Evolutionary conservation across 2,113 vertebrate species (phyloP).

Genomic region (Paramormyrops kingsleyae): DNA sequence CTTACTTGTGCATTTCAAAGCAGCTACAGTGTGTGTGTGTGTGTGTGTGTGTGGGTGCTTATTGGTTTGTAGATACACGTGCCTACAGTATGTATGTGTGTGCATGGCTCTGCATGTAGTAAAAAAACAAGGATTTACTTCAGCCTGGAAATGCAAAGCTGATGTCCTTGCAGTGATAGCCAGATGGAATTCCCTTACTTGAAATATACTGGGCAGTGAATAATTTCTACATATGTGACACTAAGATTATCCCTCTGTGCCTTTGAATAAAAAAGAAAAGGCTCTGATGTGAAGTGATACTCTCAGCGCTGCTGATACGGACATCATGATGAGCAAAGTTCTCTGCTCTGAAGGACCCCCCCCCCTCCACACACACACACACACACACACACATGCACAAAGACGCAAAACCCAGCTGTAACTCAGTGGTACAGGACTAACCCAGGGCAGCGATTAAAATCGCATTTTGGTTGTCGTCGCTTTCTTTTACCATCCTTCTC

Average conservation of each 20-base stretch:
- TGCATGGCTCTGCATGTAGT: background rate
- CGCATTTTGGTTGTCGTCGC: conserved; percentile 35
- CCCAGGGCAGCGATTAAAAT: background rate
- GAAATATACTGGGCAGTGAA: background rate
- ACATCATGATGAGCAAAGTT: background rate
- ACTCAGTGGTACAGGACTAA: background rate
- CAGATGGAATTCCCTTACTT: background rate
- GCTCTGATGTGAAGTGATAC: background rate
- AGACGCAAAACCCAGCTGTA: background rate
- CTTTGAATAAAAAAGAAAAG: background rate
- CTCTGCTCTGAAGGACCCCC: background rate
- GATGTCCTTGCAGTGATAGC: background rate
- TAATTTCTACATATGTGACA: conserved; percentile 1
- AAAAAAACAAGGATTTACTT: background rate
- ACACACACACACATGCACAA: background rate
- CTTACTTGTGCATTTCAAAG: background rate
- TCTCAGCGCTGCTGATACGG: background rate
- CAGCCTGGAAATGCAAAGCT: background rate
- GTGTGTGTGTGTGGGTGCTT: background rate
- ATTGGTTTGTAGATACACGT: background rate
- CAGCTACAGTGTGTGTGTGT: background rate
- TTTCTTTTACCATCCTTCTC: conserved; percentile 44
- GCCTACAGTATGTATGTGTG: background rate
- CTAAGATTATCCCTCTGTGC: background rate
- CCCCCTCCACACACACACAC: background rate